Evolutionary conservation across 2,797 vertebrate species (phyloP).

Genomic region (Eulemur rubriventer): DNA sequence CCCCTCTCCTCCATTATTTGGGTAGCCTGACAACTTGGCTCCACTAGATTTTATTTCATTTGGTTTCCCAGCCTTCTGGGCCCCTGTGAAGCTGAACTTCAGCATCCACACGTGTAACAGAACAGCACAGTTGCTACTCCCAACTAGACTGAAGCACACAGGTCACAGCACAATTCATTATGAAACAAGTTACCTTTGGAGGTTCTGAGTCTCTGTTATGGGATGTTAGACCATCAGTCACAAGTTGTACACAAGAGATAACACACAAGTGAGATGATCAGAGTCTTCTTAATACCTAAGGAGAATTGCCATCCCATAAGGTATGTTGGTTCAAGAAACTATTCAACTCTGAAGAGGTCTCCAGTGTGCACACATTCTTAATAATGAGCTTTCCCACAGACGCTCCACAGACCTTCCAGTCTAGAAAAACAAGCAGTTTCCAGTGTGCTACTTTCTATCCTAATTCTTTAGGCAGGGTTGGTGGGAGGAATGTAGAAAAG

Average conservation of each 20-base stretch:
- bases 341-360: background rate
- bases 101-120: background rate
- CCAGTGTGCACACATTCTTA: background rate
- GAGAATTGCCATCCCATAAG: background rate
- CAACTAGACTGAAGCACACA: background rate
- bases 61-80: background rate
- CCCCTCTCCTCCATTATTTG: background rate
- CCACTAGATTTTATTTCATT: background rate
- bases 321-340: background rate
- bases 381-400: background rate
- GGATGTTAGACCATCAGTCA: background rate
- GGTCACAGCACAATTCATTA: background rate
- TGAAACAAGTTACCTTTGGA: background rate
- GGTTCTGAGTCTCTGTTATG: background rate
- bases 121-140: background rate
- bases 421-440: background rate
- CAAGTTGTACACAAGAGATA: background rate
- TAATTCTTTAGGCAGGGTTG: background rate
- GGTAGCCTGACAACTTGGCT: background rate
- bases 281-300: background rate
- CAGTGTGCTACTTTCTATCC: background rate
- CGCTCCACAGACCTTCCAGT: background rate
- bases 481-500: background rate
- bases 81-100: background rate
- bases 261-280: background rate